Base-by-base conservation (phyloP, 2,797 vertebrate species). In the Amniataba percoides region DNA sequence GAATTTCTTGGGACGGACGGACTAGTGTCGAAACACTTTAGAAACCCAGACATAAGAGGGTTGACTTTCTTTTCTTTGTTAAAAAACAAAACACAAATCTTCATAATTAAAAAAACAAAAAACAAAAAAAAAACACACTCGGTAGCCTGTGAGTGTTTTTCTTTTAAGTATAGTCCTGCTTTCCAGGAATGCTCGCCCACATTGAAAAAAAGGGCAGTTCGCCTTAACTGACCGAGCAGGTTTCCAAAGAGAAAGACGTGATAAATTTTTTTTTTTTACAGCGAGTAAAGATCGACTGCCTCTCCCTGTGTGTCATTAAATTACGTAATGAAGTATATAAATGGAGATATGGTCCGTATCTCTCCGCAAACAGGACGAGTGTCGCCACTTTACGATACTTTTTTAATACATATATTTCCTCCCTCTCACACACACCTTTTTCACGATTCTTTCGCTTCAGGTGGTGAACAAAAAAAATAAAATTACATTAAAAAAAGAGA, bases 1-100 rank as follows among this genome's bases (percentile, higher is more conserved):
- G 83, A 90, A 91, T 90, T 79, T 93, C 80, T 84, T 78, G 64
- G 87, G 62, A 72, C 77, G 87, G 62, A 72, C 77, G 71, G 40
- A 76, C 70, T 1, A 61, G 71, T 76, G 65, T 81, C 83, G 21
- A 11, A 52, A 46, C 67, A 25, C 8, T 69, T n/a, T 6, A 21
- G 27, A 23, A 43, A 4, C 27, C 27, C 42, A 71, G 15, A 27
- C 15, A 14, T 2, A 62, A 7, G 31, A 74, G 13, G 52, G 61
- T 16, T 36, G 25, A 39, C 69, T n/a, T 61, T n/a, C 18, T 10
- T 18, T 61, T 23, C n/a, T 10, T n/a, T n/a, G n/a, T n/a, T n/a
- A n/a, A n/a, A n/a, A n/a, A n/a, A n/a, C n/a, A n/a, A n/a, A n/a
- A n/a, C n/a, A n/a, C n/a, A n/a, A n/a, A n/a, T n/a, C n/a, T n/a